Percentiles rank a stretch among this genome's conserved stretches.
Conservation (phyloP, 1,140 invertebrate species). For the Chionoecetes opilio region DNA sequence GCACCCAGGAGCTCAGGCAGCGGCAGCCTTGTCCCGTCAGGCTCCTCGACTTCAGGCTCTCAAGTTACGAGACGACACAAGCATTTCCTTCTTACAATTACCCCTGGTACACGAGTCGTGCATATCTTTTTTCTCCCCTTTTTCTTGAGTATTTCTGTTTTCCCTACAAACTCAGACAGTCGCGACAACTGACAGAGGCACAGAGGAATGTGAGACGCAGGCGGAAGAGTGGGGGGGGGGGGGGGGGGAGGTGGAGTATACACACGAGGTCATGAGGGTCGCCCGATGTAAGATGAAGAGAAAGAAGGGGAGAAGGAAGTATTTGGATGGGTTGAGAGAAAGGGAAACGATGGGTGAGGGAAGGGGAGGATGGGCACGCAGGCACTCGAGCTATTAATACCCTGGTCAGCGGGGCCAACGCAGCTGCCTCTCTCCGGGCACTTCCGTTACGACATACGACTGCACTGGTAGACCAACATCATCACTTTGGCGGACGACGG, state of each 20-base stretch:
- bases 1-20: not conserved
- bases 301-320: too few species aligned
- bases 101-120: not conserved
- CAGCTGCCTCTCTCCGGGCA: not conserved
- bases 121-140: not conserved
- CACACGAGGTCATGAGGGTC: not conserved
- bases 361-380: not conserved
- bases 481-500: not conserved
- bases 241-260: not conserved
- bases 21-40: not conserved
- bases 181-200: not conserved
- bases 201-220: not conserved
- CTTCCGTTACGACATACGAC: not conserved
- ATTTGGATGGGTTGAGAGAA: not conserved
- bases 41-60: not conserved
- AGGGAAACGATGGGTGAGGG: too few species aligned
- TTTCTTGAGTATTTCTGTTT: not conserved
- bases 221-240: too few species aligned
- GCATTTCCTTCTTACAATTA: not conserved
- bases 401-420: not conserved
- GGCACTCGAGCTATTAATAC: not conserved
- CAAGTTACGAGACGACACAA: not conserved
- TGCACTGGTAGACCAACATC: not conserved
- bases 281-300: not conserved
- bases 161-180: not conserved